Conservation (phyloP, 2,113 vertebrate genomes). For the Picathartes gymnocephalus region DNA sequence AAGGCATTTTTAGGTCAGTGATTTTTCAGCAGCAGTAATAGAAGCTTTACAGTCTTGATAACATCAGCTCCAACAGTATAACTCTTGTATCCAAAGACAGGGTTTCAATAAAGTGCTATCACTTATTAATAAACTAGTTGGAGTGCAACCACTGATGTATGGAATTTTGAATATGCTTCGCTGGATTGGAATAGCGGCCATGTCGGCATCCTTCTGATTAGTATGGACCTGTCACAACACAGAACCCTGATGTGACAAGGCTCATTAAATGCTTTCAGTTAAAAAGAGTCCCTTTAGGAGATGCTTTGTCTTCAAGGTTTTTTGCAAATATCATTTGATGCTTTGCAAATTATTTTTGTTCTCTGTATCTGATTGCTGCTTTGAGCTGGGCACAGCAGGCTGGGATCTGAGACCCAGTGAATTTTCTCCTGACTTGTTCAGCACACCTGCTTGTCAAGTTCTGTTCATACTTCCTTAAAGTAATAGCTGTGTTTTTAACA, state of each 20-base stretch:
- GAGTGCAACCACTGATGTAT: slow-evolving; percentile 38
- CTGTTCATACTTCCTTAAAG: not conserved
- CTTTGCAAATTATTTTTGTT: slow-evolving; percentile 5
- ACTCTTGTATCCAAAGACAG: slow-evolving; percentile 36
- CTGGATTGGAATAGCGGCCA: not conserved
- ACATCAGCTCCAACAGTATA: slow-evolving; percentile 43
- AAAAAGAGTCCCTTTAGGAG: slow-evolving; percentile 1
- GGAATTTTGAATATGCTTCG: slow-evolving; percentile 51
- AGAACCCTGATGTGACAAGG: slow-evolving; percentile 32
- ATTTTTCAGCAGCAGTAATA: slow-evolving; percentile 36
- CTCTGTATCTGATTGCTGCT: not conserved
- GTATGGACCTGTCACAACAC: not conserved
- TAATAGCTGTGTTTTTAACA: not conserved
- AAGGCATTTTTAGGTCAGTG: slow-evolving; percentile 63
- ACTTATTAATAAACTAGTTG: slow-evolving; percentile 52
- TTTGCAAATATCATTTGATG: not conserved
- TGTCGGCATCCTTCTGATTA: slow-evolving; percentile 32
- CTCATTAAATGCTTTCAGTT: slow-evolving; percentile 50
- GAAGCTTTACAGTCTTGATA: slow-evolving; percentile 31
- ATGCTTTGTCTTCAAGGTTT: slow-evolving; percentile 5
- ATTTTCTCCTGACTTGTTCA: not conserved
- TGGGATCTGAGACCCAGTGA: not conserved
- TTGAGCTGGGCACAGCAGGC: not conserved
- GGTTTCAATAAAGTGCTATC: slow-evolving; percentile 34
- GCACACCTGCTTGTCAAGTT: not conserved